A percentile compares a stretch with the other conserved stretches of the same genome.
phyloP scores from a whole-genome alignment of 2,113 vertebrate genomes.

The Cololabis saira region DNA sequence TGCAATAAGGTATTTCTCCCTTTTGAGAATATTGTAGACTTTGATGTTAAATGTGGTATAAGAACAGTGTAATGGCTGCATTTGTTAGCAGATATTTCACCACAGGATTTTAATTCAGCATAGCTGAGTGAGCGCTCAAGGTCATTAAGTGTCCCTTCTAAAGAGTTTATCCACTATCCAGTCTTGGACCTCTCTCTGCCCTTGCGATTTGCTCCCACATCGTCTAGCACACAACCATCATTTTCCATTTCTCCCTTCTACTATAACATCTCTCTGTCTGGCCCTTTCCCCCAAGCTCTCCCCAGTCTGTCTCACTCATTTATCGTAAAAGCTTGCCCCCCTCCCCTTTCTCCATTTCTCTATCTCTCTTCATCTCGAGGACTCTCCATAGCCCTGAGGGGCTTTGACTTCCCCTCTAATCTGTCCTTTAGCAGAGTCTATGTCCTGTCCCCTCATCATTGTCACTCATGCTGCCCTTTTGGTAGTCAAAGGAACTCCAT shows the following conservation, averaged over 20 bases:
- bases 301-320: constrained; percentile 56
- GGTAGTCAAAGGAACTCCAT: constrained; percentile 24
- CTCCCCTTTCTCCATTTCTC: constrained; percentile 33
- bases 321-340: constrained; percentile 54
- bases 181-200: constrained; percentile 20
- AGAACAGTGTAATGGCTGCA: constrained; percentile 1
- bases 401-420: constrained; percentile 53
- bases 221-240: constrained; percentile 49
- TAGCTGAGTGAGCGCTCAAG: neutral
- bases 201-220: constrained; percentile 49
- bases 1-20: neutral
- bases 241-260: constrained; percentile 66
- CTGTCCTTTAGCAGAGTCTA: constrained; percentile 34
- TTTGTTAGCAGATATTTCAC: neutral
- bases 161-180: constrained; percentile 11
- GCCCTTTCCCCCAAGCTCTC: constrained; percentile 22
- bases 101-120: constrained; percentile 3
- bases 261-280: constrained; percentile 67
- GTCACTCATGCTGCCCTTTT: constrained; percentile 34
- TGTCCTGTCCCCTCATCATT: constrained; percentile 19
- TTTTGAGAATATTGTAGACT: neutral
- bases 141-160: constrained; percentile 15
- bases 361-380: constrained; percentile 62
- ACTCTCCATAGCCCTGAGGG: constrained; percentile 50
- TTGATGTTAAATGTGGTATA: neutral